Base-by-base conservation (phyloP, 64 coral and sea anemone genomes). In the Anthopleura sola region DNA sequence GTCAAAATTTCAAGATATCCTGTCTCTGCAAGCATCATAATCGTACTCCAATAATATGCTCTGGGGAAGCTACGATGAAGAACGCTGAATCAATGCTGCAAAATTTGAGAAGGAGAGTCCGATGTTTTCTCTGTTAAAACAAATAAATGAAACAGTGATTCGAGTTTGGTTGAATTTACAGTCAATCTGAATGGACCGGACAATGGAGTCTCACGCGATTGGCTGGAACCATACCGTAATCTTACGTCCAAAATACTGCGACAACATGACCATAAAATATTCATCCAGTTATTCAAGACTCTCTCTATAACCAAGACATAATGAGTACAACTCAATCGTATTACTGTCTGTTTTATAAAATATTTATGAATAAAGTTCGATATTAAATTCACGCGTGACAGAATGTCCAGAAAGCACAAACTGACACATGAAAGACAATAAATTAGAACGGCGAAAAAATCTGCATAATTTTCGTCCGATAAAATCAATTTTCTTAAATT, bases 401-500 rank as follows among this genome's bases (percentile, higher is more conserved):
- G 23, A 24, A 20, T 3, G 4, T 3, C 4, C 40, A 66, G 23
- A 24, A 20, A 29, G 4, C 4, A 44, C 40, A 66, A 66, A 28
- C 60, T 66, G n/a, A 66, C 55, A 66, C 9, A 66, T 14, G 12
- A 3, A 36, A 77, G 33, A 77, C 3, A 37, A 37, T 33, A 66
- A 77, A 40, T 38, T 36, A 77, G 31, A 5, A 77, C 4, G 6
- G 6, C 2, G 18, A 36, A 40, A 20, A 13, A 14, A 1, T 66
- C 24, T n/a, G 5, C 60, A 3, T 77, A 77, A 36, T 36, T 77
- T 77, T 77, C 15, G 32, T 36, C 16, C 1, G 75, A 77, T 77
- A 77, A 77, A 77, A 77, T 77, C 75, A 33, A 77, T 77, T 40
- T 23, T 77, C 33, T 37, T 38, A 77, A 37, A 19, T 77, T 77